Percentiles rank a stretch among this genome's conserved stretches.
Conservation (phyloP, 2,888 invertebrate species). For the Ypsolopha sequella region DNA sequence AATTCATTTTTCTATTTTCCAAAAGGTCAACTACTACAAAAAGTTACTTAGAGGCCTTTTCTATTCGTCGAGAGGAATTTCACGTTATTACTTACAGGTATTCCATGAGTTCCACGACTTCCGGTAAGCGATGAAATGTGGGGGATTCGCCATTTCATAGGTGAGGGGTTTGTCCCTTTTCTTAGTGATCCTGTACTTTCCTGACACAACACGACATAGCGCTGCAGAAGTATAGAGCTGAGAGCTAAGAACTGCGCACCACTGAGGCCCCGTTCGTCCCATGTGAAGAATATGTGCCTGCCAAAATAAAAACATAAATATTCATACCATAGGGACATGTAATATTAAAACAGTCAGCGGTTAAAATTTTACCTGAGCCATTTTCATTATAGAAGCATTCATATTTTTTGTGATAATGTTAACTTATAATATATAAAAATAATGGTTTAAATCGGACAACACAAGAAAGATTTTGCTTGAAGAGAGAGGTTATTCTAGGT, state of each 20-base stretch:
- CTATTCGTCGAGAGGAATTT: neutral
- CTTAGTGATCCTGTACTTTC: slow-evolving; percentile 83
- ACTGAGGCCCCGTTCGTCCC: slow-evolving; percentile 12
- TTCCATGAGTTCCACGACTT: slow-evolving; percentile 96
- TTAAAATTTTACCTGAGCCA: slow-evolving; percentile 29
- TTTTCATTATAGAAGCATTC: slow-evolving; percentile 33
- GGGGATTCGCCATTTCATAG: slow-evolving; percentile 92
- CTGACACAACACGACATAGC: slow-evolving; percentile 76
- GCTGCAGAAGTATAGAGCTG: slow-evolving; percentile 74
- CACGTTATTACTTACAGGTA: slow-evolving; percentile 74
- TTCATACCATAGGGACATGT: no score
- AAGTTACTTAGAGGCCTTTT: no score
- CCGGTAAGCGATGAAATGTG: slow-evolving; percentile 83
- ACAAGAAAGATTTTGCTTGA: neutral
- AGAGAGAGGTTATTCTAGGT: slow-evolving; percentile 7
- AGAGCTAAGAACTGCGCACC: slow-evolving; percentile 31
- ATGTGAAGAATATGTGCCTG: slow-evolving; percentile 20
- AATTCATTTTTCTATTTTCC: neutral
- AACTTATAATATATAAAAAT: no score
- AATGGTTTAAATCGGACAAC: neutral
- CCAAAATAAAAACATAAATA: no score
- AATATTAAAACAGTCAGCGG: neutral
- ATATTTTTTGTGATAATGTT: slow-evolving; percentile 16
- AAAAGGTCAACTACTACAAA: no score
- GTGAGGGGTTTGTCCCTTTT: slow-evolving; percentile 84